phyloP scores from a whole-genome alignment of 2,797 vertebrate species.

The Gorsachius magnificus region DNA sequence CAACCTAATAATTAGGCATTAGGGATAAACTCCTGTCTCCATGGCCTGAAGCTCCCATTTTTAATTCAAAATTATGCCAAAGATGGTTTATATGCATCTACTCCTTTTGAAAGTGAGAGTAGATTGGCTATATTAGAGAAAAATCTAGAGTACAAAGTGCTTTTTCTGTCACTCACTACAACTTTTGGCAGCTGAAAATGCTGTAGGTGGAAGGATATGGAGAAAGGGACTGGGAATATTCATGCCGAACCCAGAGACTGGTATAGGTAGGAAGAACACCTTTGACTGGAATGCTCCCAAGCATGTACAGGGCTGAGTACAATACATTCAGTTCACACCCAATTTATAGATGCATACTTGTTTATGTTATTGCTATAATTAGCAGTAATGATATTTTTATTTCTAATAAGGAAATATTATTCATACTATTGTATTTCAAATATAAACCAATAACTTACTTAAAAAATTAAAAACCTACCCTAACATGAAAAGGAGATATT shows the following conservation, averaged over 20 bases:
- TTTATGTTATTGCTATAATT: not conserved
- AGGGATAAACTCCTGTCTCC: not conserved
- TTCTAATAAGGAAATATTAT: not conserved
- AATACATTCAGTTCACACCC: fast-evolving
- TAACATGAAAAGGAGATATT: not conserved
- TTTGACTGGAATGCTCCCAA: not conserved
- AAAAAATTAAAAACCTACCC: not conserved
- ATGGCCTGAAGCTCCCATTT: not conserved
- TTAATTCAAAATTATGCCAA: constrained; percentile 2
- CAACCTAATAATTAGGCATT: constrained; percentile 28
- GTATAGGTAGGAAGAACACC: not conserved
- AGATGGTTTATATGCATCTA: not conserved
- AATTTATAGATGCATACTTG: not conserved
- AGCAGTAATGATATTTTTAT: not conserved
- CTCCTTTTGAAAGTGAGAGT: not conserved
- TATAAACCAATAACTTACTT: not conserved
- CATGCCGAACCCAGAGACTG: not conserved
- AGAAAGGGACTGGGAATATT: not conserved
- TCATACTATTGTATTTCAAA: not conserved
- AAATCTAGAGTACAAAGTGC: not conserved
- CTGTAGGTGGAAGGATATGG: not conserved
- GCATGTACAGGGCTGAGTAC: not conserved
- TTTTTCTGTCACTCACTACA: not conserved
- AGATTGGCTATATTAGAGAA: not conserved
- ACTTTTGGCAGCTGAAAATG: not conserved